phyloP scores from a whole-genome alignment of 2,797 vertebrate genomes.

The Crocodylus rhombifer region DNA sequence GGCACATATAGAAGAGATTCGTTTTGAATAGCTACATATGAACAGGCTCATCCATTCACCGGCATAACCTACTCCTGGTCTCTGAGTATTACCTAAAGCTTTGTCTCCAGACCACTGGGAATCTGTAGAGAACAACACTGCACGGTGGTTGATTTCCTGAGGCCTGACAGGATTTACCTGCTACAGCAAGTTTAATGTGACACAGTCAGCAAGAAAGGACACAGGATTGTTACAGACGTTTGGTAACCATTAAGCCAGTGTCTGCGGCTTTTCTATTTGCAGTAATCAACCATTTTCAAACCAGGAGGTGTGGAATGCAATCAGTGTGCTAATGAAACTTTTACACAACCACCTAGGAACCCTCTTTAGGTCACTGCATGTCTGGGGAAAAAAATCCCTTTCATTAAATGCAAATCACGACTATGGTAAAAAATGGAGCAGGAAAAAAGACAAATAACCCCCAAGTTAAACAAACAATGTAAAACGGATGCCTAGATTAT shows the following conservation, averaged over 20 bases:
- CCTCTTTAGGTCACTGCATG: background rate
- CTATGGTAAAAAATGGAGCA: conserved; percentile 3
- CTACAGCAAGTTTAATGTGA: rapidly evolving
- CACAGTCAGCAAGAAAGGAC: background rate
- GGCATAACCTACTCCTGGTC: background rate
- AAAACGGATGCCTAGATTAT: background rate
- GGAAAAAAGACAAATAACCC: conserved; percentile 51
- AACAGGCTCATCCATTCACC: background rate
- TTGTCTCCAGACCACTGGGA: background rate
- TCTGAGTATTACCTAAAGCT: background rate
- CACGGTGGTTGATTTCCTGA: background rate
- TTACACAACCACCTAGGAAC: background rate
- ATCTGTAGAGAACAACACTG: background rate
- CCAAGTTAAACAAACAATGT: conserved; percentile 37
- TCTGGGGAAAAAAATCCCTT: background rate
- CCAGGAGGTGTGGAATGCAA: background rate
- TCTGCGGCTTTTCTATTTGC: background rate
- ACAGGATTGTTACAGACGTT: rapidly evolving
- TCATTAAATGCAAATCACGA: conserved; percentile 24
- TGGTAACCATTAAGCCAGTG: rapidly evolving
- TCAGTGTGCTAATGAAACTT: background rate
- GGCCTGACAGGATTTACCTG: background rate
- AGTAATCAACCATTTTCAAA: background rate
- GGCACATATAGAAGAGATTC: background rate
- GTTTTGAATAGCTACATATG: background rate